Percentiles rank a stretch among this genome's conserved stretches.
phyloP scores from a whole-genome alignment of 2,113 vertebrate species.

The Danionella cerebrum region DNA sequence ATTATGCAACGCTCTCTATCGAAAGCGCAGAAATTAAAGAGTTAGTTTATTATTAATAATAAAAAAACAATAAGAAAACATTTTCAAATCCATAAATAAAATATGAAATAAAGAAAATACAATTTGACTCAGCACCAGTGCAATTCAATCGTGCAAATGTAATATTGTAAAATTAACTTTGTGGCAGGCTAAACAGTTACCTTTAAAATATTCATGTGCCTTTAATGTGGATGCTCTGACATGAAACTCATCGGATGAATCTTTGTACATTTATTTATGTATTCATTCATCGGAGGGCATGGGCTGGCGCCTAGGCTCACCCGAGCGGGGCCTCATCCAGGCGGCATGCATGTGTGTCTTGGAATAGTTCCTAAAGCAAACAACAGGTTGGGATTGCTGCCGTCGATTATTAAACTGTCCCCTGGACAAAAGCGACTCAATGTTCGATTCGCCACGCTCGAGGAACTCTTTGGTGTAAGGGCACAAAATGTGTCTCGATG shows the following conservation, averaged over 20 bases:
- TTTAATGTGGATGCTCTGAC: conserved; percentile 47
- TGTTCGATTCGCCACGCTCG: conserved; percentile 98
- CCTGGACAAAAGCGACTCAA: conserved; percentile 88
- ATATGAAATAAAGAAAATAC: too few species aligned
- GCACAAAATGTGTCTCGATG: conserved; percentile 78
- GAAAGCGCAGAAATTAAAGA: too few species aligned
- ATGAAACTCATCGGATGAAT: conserved; percentile 47
- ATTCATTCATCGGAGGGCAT: conserved; percentile 59
- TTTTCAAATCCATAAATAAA: too few species aligned
- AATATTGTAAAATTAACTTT: too few species aligned
- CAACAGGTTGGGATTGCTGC: conserved; percentile 99
- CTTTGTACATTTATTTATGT: conserved; percentile 66
- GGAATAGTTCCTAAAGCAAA: conserved; percentile 85
- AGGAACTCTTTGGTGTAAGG: conserved; percentile 76
- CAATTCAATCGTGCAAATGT: too few species aligned
- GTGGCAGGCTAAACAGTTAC: too few species aligned
- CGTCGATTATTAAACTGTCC: conserved; percentile 97
- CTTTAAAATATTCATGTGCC: too few species aligned
- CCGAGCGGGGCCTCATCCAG: conserved; percentile 60
- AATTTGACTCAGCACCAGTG: too few species aligned
- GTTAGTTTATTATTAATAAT: too few species aligned
- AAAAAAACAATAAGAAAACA: too few species aligned
- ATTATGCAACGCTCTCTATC: conserved; percentile 85
- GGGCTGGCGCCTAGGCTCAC: conserved; percentile 68
- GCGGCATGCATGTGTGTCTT: conserved; percentile 67